Evolutionary conservation across 2,113 vertebrate genomes (phyloP).

Genomic region (Corythornis madagascariensis): DNA sequence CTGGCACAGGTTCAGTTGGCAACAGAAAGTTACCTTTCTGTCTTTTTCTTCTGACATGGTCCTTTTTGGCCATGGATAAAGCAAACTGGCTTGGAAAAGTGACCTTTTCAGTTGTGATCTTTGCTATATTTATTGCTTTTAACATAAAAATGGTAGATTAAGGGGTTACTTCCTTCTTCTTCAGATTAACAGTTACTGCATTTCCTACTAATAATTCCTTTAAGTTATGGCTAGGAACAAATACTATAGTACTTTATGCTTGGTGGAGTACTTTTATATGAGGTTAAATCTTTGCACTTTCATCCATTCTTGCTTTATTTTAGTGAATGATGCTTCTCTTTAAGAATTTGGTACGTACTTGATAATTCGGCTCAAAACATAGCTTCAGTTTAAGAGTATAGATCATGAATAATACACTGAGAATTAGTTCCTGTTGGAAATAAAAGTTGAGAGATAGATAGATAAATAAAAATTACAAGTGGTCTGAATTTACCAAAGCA

Average conservation of each 20-base stretch:
- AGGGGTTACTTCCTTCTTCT: neutral
- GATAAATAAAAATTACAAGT: slow-evolving; percentile 13
- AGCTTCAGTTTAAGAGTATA: neutral
- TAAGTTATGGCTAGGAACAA: neutral
- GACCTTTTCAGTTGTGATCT: neutral
- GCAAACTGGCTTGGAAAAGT: neutral
- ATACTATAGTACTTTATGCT: neutral
- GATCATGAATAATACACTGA: slow-evolving; percentile 2
- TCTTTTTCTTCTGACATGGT: neutral
- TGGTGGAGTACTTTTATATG: neutral
- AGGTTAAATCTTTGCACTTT: neutral
- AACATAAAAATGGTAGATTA: neutral
- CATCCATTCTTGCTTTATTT: neutral
- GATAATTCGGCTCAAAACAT: neutral
- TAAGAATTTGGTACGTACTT: neutral
- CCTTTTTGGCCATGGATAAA: neutral
- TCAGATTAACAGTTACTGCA: neutral
- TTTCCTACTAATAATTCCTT: neutral
- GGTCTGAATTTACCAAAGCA: slow-evolving; percentile 1
- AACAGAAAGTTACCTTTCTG: neutral
- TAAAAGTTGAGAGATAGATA: slow-evolving; percentile 12
- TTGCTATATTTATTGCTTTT: neutral
- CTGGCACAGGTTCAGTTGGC: neutral
- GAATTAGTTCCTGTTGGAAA: slow-evolving; percentile 16
- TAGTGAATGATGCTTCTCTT: neutral